Conservation (phyloP, 2,113 vertebrate genomes). For the Syrrhaptes paradoxus region DNA sequence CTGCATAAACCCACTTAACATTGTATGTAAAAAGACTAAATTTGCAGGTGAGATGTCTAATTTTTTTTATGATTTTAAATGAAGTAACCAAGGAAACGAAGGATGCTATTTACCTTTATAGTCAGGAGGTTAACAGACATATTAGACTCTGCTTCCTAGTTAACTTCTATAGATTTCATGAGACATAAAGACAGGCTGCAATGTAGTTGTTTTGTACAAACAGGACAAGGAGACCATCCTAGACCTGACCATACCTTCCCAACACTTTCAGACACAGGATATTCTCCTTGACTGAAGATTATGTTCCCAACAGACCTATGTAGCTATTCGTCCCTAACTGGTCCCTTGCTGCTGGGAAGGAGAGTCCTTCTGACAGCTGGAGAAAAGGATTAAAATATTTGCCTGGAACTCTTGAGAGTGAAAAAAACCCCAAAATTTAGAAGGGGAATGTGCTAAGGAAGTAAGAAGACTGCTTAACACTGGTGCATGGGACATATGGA, state of each 20-base stretch:
- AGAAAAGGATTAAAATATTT: background rate
- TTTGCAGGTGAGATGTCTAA: background rate
- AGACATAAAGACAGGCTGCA: background rate
- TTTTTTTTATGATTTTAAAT: background rate
- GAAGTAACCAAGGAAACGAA: background rate
- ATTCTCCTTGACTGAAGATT: background rate
- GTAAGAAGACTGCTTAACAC: background rate
- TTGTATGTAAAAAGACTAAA: background rate
- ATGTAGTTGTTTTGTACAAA: background rate
- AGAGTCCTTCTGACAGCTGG: background rate
- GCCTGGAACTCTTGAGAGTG: background rate
- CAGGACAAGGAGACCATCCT: background rate
- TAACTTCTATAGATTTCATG: background rate
- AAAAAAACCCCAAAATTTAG: background rate
- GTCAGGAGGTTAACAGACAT: background rate
- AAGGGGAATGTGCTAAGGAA: background rate
- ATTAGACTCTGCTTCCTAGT: background rate
- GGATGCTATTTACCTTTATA: background rate
- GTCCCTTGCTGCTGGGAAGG: background rate
- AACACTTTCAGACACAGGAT: background rate
- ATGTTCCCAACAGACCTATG: background rate
- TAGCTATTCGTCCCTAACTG: background rate
- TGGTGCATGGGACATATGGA: accelerated
- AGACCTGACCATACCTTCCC: background rate
- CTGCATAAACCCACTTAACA: background rate